Evolutionary conservation across 1,140 invertebrate genomes (phyloP).

Genomic region (Neodiprion lecontei): DNA sequence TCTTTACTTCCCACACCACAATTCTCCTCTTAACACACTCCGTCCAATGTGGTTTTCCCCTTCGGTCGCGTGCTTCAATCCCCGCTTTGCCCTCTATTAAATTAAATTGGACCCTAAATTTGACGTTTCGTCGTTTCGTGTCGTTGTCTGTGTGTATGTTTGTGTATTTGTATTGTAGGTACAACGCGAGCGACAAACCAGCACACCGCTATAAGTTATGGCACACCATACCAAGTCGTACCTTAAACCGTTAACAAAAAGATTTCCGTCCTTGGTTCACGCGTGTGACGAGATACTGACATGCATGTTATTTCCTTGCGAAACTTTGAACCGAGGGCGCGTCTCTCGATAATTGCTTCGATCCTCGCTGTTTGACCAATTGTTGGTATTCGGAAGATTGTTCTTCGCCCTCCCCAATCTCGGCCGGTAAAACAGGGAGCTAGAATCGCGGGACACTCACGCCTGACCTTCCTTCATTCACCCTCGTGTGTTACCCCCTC

Average conservation of each 20-base stretch:
- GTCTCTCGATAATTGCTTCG: not conserved
- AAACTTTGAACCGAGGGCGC: no score
- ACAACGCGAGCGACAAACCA: not conserved
- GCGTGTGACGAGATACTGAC: not conserved
- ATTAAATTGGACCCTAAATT: constrained; percentile 59
- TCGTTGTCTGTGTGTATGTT: not conserved
- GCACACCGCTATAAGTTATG: not conserved
- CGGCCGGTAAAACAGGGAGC: not conserved
- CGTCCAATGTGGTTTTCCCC: not conserved
- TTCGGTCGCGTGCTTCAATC: constrained; percentile 11
- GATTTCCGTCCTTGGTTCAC: not conserved
- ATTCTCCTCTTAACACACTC: not conserved
- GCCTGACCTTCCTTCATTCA: no score
- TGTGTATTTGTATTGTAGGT: no score
- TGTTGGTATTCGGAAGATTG: not conserved
- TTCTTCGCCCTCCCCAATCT: not conserved
- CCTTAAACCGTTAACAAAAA: not conserved
- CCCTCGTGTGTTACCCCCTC: no score
- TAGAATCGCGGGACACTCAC: not conserved
- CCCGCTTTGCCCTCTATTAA: constrained; percentile 49
- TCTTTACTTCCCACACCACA: constrained; percentile 47
- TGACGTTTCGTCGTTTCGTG: constrained; percentile 28
- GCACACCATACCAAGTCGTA: no score
- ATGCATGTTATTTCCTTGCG: no score
- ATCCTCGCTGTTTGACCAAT: not conserved